Evolutionary conservation across 2,888 invertebrate species (phyloP), one percentile per base, ranked within the genome.

Genomic region (Monopis laevigella): DNA sequence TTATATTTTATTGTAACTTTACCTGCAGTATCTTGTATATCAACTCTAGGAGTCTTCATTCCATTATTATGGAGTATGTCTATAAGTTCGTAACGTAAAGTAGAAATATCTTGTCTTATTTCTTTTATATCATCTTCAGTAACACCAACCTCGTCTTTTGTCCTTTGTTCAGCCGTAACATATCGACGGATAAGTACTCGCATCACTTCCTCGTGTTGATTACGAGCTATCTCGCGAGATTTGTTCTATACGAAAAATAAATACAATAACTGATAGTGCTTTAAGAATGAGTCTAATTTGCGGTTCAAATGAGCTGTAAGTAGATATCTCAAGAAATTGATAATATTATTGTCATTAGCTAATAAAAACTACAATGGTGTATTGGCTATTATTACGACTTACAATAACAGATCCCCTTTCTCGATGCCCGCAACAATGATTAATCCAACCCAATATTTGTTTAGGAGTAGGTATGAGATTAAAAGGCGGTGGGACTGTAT

Each of bases 91-190:
- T 90, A 98, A 47, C 96, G 84, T 49, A 98, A 84, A 3, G 95
- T 91, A n/a, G 95, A 96, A 47, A 98, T 96, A 62, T 98, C 98
- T 60, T 98, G 97, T 53, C 98, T 86, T 56, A 98, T 94, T 81
- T 98, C 98, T 86, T 96, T 96, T 48, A 98, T 93, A 67, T 98
- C 98, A 69, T 98, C 98, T 62, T 98, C 98, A 0, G 94, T 96
- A 16, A 98, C 92, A 6, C 94, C 93, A 46, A 89, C 92, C 41
- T 95, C 93, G 62, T 97, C 96, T 39, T 93, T 85, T 49, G 92
- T 93, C 32, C 91, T 77, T 65, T 94, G 94, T 62, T 93, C 93
- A 0, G 91, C 88, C 0, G 92, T 94, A 11, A 98, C 90, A 78
- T 96, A 98, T 26, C 98, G 86, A 41, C 95, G 86, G 16, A 98